Percentiles rank a stretch among this genome's conserved stretches.
Conservation (phyloP, 2,113 vertebrate genomes). For the Lamprologus sp. region DNA sequence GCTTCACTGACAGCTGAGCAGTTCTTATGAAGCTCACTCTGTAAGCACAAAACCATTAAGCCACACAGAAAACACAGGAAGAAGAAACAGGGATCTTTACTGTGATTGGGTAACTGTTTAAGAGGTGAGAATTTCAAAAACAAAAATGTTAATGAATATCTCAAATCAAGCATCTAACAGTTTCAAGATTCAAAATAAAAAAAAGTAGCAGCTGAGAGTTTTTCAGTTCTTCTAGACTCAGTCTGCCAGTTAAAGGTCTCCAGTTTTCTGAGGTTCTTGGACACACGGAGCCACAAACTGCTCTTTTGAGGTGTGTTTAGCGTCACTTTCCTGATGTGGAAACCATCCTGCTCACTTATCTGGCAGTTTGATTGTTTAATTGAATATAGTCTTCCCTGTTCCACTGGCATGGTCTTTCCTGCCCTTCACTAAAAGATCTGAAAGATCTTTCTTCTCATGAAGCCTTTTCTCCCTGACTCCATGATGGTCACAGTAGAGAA, state of each 20-base stretch:
- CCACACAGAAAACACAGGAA: not conserved
- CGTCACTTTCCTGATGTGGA: not conserved
- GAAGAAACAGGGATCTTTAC: not conserved
- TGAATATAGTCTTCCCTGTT: not conserved
- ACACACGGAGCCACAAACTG: not conserved
- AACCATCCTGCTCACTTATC: not conserved
- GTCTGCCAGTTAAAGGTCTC: not conserved
- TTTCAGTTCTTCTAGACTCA: not conserved
- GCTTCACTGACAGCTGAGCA: slow-evolving; percentile 67
- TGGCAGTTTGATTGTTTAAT: not conserved
- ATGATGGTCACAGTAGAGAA: not conserved
- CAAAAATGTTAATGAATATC: not conserved
- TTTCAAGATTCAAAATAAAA: not conserved
- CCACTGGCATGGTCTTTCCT: not conserved
- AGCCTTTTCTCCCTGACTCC: not conserved
- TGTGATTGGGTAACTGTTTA: not conserved
- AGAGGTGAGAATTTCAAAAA: not conserved
- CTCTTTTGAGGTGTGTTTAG: not conserved
- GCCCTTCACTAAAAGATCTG: not conserved
- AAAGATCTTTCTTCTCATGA: not conserved
- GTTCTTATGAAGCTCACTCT: slow-evolving; percentile 93
- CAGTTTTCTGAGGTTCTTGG: not conserved
- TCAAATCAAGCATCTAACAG: not conserved
- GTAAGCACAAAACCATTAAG: not conserved
- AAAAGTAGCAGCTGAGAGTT: not conserved